Evolutionary conservation across 2,888 invertebrate genomes (phyloP).

Genomic region (Automeris io): DNA sequence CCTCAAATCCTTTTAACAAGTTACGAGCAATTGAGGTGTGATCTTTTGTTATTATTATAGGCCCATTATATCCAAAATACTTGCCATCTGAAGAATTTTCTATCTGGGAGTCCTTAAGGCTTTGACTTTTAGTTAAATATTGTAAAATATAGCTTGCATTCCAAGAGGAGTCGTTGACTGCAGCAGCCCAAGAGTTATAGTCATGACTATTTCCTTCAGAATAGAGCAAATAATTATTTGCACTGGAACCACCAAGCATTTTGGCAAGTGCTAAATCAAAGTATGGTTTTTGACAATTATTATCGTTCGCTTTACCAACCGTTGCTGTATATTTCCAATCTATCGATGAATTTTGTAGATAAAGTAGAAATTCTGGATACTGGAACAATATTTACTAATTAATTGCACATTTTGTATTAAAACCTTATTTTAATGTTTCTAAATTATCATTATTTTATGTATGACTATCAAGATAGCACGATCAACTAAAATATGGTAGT

Average conservation of each 20-base stretch:
- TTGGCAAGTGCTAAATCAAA: slow-evolving; percentile 19
- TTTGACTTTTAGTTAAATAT: slow-evolving; percentile 37
- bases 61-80: slow-evolving; percentile 25
- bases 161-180: slow-evolving; percentile 27
- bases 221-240: slow-evolving; percentile 16
- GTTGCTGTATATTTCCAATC: slow-evolving; percentile 23
- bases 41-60: slow-evolving; percentile 27
- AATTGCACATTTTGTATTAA: no score
- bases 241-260: slow-evolving; percentile 23
- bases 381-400: slow-evolving; percentile 13
- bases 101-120: slow-evolving; percentile 16
- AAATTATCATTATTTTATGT: no score
- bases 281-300: slow-evolving; percentile 13
- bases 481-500: no score
- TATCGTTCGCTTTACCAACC: slow-evolving; percentile 10
- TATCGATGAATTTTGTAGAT: slow-evolving; percentile 13
- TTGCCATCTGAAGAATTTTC: slow-evolving; percentile 15
- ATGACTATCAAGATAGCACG: no score
- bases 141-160: slow-evolving; percentile 28
- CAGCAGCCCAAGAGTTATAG: slow-evolving; percentile 30
- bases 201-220: slow-evolving; percentile 23
- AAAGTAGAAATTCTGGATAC: slow-evolving; percentile 22
- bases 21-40: slow-evolving; percentile 10
- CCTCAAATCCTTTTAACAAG: slow-evolving; percentile 38
- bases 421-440: no score